phyloP scores from a whole-genome alignment of 2,113 vertebrate species.

The Falcunculus frontatus region DNA sequence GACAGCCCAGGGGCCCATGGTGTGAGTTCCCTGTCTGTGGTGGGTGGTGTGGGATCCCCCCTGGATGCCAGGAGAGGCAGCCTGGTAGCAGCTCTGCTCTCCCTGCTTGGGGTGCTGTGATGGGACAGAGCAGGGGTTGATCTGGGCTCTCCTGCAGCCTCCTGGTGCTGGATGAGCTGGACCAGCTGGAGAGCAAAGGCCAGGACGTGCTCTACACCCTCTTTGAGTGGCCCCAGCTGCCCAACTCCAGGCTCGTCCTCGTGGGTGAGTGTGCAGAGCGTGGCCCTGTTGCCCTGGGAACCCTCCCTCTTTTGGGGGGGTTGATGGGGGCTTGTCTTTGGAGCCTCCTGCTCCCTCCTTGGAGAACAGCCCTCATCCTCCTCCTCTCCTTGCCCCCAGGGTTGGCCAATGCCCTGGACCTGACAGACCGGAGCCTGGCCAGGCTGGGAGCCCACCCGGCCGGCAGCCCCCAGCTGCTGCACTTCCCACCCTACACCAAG shows the following conservation, averaged over 20 bases:
- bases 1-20: slow-evolving; percentile 75
- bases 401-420: slow-evolving; percentile 90
- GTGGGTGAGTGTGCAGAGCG: slow-evolving; percentile 74
- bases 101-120: neutral
- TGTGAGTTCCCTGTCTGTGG: slow-evolving; percentile 75
- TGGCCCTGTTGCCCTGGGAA: neutral
- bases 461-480: slow-evolving; percentile 79
- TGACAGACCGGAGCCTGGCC: slow-evolving; percentile 89
- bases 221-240: slow-evolving; percentile 89
- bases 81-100: neutral
- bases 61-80: neutral
- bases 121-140: neutral
- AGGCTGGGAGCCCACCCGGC: slow-evolving; percentile 73
- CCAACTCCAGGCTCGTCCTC: slow-evolving; percentile 82
- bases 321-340: neutral
- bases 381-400: slow-evolving; percentile 57
- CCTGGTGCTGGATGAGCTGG: slow-evolving; percentile 93
- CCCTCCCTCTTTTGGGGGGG: accelerated
- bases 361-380: neutral
- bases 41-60: accelerated
- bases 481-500: slow-evolving; percentile 88
- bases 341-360: neutral
- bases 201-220: slow-evolving; percentile 95
- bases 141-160: slow-evolving; percentile 68
- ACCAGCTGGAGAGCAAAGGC: slow-evolving; percentile 92